A percentile compares a stretch with the other conserved stretches of the same genome.
Conservation (phyloP, 2,113 vertebrate genomes). For the Anser cygnoides region DNA sequence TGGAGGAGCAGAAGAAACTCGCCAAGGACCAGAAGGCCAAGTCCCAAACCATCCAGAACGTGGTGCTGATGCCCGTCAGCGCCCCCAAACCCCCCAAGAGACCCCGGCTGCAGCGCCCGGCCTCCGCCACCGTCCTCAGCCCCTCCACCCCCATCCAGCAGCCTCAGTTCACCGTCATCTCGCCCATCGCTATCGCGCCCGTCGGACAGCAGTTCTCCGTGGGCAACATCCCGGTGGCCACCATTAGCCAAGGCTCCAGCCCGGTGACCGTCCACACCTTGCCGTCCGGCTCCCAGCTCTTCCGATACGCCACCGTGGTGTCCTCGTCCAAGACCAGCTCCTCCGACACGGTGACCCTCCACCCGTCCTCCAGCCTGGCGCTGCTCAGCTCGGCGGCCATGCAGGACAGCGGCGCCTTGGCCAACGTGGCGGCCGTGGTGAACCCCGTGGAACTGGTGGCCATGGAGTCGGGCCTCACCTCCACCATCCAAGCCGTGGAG, state of each 20-base stretch:
- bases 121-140: slow-evolving; percentile 88
- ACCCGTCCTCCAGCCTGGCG: slow-evolving; percentile 89
- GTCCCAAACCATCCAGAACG: slow-evolving; percentile 86
- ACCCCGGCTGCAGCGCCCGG: slow-evolving; percentile 90
- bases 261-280: slow-evolving; percentile 84
- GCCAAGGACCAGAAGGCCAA: slow-evolving; percentile 82
- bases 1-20: slow-evolving; percentile 93
- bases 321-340: slow-evolving; percentile 80
- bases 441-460: slow-evolving; percentile 91
- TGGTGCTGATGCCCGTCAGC: slow-evolving; percentile 82
- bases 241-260: slow-evolving; percentile 84
- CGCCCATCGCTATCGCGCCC: slow-evolving; percentile 78
- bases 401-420: slow-evolving; percentile 86
- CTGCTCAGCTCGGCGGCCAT: slow-evolving; percentile 85
- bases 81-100: slow-evolving; percentile 86
- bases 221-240: slow-evolving; percentile 82
- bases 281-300: slow-evolving; percentile 88
- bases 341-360: slow-evolving; percentile 87
- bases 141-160: slow-evolving; percentile 82
- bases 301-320: slow-evolving; percentile 86
- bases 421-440: slow-evolving; percentile 80
- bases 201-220: slow-evolving; percentile 87
- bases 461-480: slow-evolving; percentile 82
- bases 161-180: slow-evolving; percentile 87
- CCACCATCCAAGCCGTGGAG: slow-evolving; percentile 82